Evolutionary conservation across 2,113 vertebrate species (phyloP).

Genomic region (Psephotus haematonotus): DNA sequence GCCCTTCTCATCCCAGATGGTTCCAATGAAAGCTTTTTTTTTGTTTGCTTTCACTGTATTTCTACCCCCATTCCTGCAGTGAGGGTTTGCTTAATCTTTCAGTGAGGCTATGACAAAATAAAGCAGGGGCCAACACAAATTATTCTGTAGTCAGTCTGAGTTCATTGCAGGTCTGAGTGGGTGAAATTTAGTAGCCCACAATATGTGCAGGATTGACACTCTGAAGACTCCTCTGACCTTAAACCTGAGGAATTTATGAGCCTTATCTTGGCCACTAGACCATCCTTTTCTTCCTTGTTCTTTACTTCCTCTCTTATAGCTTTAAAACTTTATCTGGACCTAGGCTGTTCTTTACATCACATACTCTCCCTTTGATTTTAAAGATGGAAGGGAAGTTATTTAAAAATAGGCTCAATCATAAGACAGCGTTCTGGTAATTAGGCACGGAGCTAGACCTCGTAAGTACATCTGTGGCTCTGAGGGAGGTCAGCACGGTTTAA

Average conservation of each 20-base stretch:
- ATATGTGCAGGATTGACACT: background rate
- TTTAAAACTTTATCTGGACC: slow-evolving; percentile 51
- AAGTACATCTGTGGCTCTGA: slow-evolving; percentile 44
- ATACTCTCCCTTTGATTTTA: slow-evolving; percentile 56
- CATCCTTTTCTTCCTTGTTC: slow-evolving; percentile 8
- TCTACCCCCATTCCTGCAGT: background rate
- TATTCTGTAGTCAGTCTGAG: no score
- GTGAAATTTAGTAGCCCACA: background rate
- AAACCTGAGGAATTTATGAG: background rate
- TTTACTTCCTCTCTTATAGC: slow-evolving; percentile 20
- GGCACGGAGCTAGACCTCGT: slow-evolving; percentile 15
- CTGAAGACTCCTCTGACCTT: background rate
- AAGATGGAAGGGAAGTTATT: slow-evolving; percentile 55
- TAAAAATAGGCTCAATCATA: slow-evolving; percentile 40
- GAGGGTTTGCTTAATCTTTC: background rate
- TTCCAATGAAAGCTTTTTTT: background rate
- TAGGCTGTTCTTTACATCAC: slow-evolving; percentile 11
- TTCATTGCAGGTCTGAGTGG: background rate
- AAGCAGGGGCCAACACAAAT: background rate
- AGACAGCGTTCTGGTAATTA: background rate
- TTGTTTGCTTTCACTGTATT: background rate
- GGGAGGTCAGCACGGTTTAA: slow-evolving; percentile 41
- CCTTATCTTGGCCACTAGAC: background rate
- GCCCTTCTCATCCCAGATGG: background rate
- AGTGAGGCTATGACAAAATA: background rate